These are phyloP conservation scores for Galleria mellonella DNA, from an alignment of 1,140 invertebrate species.

Conservation along the genomic window DNA sequence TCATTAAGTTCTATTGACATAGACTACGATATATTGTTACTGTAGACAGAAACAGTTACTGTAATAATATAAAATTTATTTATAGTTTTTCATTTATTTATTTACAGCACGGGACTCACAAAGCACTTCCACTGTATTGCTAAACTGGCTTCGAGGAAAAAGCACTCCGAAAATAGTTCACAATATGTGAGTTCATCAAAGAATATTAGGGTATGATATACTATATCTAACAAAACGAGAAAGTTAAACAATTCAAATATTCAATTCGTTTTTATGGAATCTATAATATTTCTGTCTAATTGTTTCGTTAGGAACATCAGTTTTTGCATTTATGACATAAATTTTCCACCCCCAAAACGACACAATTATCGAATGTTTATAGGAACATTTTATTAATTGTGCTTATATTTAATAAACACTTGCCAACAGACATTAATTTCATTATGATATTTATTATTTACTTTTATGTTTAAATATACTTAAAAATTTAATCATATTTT, in stretches of 20 bases:
- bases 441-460: too few relatives aligned
- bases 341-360: constrained; percentile 18
- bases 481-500: too few relatives aligned
- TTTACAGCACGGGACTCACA: constrained; percentile 83
- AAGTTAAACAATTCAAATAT: too few relatives aligned
- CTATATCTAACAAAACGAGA: too few relatives aligned
- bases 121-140: constrained; percentile 83
- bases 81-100: constrained; percentile 26
- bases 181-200: constrained; percentile 43
- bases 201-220: neutral
- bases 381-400: constrained; percentile 27
- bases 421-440: too few relatives aligned
- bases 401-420: neutral
- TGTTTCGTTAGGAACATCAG: neutral
- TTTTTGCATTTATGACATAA: constrained; percentile 10
- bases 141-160: constrained; percentile 86
- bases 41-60: too few relatives aligned
- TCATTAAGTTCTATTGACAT: too few relatives aligned
- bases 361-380: constrained; percentile 29
- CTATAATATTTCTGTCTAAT: neutral
- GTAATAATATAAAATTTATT: too few relatives aligned
- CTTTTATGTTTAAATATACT: too few relatives aligned
- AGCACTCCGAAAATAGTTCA: constrained; percentile 73
- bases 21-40: too few relatives aligned
- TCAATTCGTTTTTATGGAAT: neutral